phyloP scores from a whole-genome alignment of 2,888 invertebrate genomes.

The Eristalis arbustorum region DNA sequence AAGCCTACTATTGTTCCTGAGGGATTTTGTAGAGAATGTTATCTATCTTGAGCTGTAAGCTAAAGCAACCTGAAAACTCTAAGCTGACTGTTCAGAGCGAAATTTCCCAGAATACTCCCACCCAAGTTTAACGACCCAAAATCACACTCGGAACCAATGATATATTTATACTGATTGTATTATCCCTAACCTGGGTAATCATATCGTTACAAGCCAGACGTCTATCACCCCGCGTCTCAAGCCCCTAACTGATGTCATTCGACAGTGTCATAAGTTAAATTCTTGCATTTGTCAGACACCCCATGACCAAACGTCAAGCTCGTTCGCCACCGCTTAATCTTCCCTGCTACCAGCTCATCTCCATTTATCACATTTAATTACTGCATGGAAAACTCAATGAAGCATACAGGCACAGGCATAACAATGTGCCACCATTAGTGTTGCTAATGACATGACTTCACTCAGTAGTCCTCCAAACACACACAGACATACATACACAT shows the following conservation, averaged over 20 bases:
- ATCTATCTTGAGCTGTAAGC: too few relatives aligned
- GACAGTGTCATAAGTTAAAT: background rate
- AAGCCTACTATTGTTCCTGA: too few relatives aligned
- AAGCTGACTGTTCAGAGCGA: too few relatives aligned
- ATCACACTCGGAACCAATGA: background rate
- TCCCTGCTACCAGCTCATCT: constrained; percentile 39
- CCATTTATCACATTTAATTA: constrained; percentile 62
- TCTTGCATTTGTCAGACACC: background rate
- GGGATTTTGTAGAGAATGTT: too few relatives aligned
- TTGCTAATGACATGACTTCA: constrained; percentile 47
- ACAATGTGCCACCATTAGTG: constrained; percentile 59
- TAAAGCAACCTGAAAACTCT: too few relatives aligned
- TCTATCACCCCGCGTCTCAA: background rate
- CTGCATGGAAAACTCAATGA: constrained; percentile 52
- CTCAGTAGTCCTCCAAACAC: background rate
- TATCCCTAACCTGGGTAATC: background rate
- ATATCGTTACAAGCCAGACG: background rate
- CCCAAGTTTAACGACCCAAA: too few relatives aligned
- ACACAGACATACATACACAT: background rate
- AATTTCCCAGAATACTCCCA: too few relatives aligned
- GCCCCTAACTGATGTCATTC: background rate
- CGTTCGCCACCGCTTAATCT: constrained; percentile 53
- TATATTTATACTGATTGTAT: constrained; percentile 13
- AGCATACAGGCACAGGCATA: constrained; percentile 42
- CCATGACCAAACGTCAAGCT: constrained; percentile 35